Conservation (phyloP, 1,140 invertebrate species). For the Pseudomyrmex cubaensis region DNA sequence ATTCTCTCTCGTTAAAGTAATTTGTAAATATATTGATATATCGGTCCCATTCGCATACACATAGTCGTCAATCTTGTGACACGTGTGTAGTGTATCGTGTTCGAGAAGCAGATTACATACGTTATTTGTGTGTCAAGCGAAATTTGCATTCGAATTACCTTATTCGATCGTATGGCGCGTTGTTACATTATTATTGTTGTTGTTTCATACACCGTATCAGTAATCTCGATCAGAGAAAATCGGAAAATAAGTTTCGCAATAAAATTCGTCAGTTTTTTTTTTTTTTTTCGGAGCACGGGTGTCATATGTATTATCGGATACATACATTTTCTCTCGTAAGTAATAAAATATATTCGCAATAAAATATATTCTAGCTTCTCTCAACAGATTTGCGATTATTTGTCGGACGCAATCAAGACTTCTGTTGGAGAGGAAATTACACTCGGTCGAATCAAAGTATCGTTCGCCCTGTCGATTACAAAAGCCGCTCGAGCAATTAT, state of each 20-base stretch:
- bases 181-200: neutral
- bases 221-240: no score
- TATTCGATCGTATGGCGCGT: neutral
- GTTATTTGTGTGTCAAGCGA: conserved; percentile 10
- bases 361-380: neutral
- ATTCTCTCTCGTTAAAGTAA: neutral
- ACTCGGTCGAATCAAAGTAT: neutral
- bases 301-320: no score
- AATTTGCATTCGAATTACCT: conserved; percentile 12
- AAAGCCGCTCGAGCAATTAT: neutral
- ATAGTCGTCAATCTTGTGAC: neutral
- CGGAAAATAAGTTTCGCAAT: no score
- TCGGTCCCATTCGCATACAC: neutral
- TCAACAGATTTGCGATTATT: neutral
- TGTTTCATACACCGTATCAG: neutral
- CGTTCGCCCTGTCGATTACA: neutral
- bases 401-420: neutral
- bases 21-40: neutral
- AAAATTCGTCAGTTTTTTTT: no score
- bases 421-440: neutral
- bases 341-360: conserved; percentile 1
- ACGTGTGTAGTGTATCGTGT: neutral
- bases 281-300: no score
- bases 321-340: neutral
- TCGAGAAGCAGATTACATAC: neutral